A percentile compares a stretch with the other conserved stretches of the same genome.
Evolutionary conservation across 2,797 vertebrate species (phyloP).

Genomic region (Lepus oiostolus): DNA sequence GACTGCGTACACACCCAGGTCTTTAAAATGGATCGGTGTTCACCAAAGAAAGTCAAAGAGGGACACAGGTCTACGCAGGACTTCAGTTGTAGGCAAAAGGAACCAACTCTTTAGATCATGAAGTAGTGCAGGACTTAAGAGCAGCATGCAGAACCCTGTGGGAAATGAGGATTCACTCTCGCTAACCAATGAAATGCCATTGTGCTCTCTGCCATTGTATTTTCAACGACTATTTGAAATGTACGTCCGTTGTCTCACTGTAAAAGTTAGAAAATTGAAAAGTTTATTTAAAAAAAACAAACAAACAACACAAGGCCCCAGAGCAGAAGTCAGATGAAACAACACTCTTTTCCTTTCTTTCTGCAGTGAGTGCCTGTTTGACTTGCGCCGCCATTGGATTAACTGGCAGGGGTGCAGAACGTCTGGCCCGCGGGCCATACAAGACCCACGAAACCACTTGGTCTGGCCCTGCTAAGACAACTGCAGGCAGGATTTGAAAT

Average conservation of each 20-base stretch:
- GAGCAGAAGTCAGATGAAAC: slow-evolving; percentile 35
- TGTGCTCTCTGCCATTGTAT: neutral
- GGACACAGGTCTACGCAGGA: neutral
- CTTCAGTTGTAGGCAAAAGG: neutral
- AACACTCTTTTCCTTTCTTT: neutral
- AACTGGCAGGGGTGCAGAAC: no score
- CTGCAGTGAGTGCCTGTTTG: neutral
- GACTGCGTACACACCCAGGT: neutral
- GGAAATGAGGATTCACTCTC: neutral
- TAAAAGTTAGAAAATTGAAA: slow-evolving; percentile 57
- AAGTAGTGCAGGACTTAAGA: slow-evolving; percentile 1
- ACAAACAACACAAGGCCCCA: neutral
- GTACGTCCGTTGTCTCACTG: neutral
- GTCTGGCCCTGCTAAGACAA: no score
- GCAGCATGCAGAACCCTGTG: neutral
- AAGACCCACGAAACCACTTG: no score
- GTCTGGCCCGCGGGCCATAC: no score
- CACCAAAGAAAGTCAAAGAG: slow-evolving; percentile 22
- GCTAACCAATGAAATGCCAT: neutral
- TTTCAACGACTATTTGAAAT: slow-evolving; percentile 47
- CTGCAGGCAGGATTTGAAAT: no score
- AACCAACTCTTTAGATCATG: neutral
- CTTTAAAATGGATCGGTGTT: neutral
- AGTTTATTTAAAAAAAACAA: slow-evolving; percentile 10
- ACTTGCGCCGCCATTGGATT: neutral